A percentile compares a stretch with the other conserved stretches of the same genome.
Evolutionary conservation across 2,888 invertebrate genomes (phyloP).

Genomic region (Agrilus mali): DNA sequence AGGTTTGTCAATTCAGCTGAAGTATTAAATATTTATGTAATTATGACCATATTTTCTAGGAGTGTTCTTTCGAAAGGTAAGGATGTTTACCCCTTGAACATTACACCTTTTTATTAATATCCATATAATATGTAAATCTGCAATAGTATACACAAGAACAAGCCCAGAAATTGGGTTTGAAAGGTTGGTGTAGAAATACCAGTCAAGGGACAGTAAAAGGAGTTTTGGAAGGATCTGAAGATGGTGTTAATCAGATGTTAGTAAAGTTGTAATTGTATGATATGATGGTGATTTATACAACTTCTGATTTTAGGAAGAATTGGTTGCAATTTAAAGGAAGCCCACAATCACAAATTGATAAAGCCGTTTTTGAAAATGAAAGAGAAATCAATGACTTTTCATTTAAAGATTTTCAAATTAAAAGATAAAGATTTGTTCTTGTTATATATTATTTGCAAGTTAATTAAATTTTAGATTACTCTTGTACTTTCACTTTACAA

Average conservation of each 20-base stretch:
- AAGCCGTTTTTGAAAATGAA: constrained; percentile 54
- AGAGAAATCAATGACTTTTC: constrained; percentile 35
- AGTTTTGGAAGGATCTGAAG: constrained; percentile 46
- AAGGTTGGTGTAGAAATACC: constrained; percentile 67
- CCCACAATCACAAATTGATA: constrained; percentile 61
- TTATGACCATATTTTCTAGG: constrained; percentile 14
- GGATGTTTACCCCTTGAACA: too few species aligned
- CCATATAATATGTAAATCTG: too few species aligned
- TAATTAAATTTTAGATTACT: too few species aligned
- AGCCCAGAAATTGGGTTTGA: constrained; percentile 47
- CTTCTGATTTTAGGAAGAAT: constrained; percentile 6
- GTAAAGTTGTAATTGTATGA: too few species aligned
- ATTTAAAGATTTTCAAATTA: constrained; percentile 16
- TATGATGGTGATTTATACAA: too few species aligned
- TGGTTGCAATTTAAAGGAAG: constrained; percentile 60
- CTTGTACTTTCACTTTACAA: too few species aligned
- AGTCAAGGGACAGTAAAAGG: constrained; percentile 53
- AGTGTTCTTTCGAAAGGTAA: constrained; percentile 45
- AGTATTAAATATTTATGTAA: too few species aligned
- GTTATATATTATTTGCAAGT: too few species aligned
- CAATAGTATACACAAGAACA: constrained; percentile 47
- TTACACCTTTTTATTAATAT: too few species aligned
- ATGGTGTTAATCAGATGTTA: constrained; percentile 51
- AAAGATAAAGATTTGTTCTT: constrained; percentile 9
- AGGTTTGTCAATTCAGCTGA: constrained; percentile 18